These are phyloP conservation scores for Sarcophaga bullata DNA, from an alignment of 1,140 invertebrate species.

Conservation along the genomic window DNA sequence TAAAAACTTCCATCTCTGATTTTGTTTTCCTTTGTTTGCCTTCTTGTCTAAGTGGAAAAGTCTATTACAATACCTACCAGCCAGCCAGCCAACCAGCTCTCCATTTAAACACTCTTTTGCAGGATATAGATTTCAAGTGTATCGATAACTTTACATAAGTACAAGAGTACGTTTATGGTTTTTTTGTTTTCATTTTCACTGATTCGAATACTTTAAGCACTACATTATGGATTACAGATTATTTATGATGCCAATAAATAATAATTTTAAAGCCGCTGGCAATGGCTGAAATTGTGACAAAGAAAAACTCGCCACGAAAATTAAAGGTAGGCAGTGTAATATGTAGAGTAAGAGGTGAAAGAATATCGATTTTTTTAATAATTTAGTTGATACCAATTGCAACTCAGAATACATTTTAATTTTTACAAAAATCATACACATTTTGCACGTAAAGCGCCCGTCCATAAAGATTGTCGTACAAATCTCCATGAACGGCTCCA, in stretches of 20 bases:
- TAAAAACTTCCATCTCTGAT: neutral
- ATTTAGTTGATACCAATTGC: too few relatives aligned
- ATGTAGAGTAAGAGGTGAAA: neutral
- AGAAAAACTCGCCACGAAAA: neutral
- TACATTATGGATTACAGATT: constrained; percentile 21
- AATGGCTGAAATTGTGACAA: neutral
- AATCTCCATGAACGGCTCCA: too few relatives aligned
- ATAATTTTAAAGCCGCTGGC: neutral
- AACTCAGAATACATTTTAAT: too few relatives aligned
- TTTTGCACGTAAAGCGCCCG: too few relatives aligned
- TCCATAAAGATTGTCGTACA: too few relatives aligned
- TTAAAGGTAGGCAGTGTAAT: neutral
- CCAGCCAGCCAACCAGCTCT: neutral
- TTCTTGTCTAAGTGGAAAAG: constrained; percentile 3
- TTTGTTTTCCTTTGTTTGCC: neutral
- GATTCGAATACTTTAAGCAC: constrained; percentile 1
- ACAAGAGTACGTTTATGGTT: neutral
- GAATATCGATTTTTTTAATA: neutral
- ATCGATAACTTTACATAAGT: constrained; percentile 8
- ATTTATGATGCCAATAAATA: neutral
- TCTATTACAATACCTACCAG: constrained; percentile 3
- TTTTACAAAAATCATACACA: too few relatives aligned
- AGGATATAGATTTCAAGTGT: constrained; percentile 10
- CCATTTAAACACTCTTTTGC: neutral
- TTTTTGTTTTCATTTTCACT: neutral